These are phyloP conservation scores for Chrysomela aeneicollis DNA, from an alignment of 2,888 invertebrate species.

Conservation along the genomic window DNA sequence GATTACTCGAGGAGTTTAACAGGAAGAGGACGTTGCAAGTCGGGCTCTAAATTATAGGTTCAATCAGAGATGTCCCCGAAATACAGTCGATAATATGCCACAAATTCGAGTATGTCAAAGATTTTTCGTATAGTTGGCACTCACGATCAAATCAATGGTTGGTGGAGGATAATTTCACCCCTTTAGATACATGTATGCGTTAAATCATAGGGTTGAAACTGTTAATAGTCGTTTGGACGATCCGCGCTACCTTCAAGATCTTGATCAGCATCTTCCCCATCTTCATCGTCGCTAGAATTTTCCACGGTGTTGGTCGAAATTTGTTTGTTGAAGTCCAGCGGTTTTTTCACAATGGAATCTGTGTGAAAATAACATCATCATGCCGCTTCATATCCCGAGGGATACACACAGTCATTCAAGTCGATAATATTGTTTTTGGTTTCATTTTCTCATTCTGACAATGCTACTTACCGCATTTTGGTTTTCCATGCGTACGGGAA, in stretches of 20 bases:
- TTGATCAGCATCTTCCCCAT: slow-evolving; percentile 71
- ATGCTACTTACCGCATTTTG: slow-evolving; percentile 75
- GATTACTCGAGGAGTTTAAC: too few relatives aligned
- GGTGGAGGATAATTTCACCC: background rate
- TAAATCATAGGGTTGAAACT: background rate
- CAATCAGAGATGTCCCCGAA: too few relatives aligned
- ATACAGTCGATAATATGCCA: too few relatives aligned
- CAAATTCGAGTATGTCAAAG: too few relatives aligned
- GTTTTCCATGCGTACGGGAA: slow-evolving; percentile 82
- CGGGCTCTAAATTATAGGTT: too few relatives aligned
- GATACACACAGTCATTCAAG: too few relatives aligned
- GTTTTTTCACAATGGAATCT: slow-evolving; percentile 45
- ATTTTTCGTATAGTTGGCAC: too few relatives aligned
- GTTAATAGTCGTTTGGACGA: slow-evolving; percentile 78
- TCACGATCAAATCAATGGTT: too few relatives aligned
- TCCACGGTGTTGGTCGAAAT: slow-evolving; percentile 60
- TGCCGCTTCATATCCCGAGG: too few relatives aligned
- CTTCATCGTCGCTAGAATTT: slow-evolving; percentile 76
- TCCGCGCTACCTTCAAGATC: slow-evolving; percentile 81
- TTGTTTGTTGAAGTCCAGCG: slow-evolving; percentile 42
- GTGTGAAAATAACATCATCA: slow-evolving; percentile 19
- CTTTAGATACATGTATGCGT: slow-evolving; percentile 2
- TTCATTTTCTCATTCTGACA: too few relatives aligned
- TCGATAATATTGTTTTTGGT: too few relatives aligned
- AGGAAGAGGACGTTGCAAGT: too few relatives aligned